These are phyloP conservation scores for Gallirallus australis DNA, from an alignment of 2,797 vertebrate genomes.

Conservation along the genomic window DNA sequence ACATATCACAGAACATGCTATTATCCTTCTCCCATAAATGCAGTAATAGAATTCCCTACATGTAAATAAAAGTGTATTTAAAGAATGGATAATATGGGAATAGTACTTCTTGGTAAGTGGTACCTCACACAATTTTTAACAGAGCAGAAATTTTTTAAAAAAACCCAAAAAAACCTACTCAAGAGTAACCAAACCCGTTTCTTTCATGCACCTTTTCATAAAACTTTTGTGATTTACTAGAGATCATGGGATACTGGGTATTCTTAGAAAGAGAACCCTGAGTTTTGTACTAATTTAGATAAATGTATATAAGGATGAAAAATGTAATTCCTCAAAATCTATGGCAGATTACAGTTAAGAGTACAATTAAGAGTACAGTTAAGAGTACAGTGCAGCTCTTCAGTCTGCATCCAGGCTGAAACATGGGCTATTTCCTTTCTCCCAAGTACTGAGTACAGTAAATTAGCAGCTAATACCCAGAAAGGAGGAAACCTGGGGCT, in stretches of 20 bases:
- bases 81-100: neutral
- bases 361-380: neutral
- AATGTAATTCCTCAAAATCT: neutral
- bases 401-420: neutral
- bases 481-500: neutral
- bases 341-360: neutral
- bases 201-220: neutral
- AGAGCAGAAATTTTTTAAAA: neutral
- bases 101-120: neutral
- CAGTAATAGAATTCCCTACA: neutral
- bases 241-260: neutral
- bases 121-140: neutral
- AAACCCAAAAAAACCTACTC: neutral
- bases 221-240: neutral
- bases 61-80: conserved; percentile 42
- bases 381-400: neutral
- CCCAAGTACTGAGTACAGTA: neutral
- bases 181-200: neutral
- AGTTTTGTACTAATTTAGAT: neutral
- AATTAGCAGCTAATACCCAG: neutral
- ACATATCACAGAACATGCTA: conserved; percentile 16
- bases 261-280: neutral
- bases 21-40: conserved; percentile 11
- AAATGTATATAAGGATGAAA: neutral
- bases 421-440: neutral